A percentile compares a stretch with the other conserved stretches of the same genome.
Conservation (phyloP, 2,888 invertebrate species). For the Mantis religiosa region DNA sequence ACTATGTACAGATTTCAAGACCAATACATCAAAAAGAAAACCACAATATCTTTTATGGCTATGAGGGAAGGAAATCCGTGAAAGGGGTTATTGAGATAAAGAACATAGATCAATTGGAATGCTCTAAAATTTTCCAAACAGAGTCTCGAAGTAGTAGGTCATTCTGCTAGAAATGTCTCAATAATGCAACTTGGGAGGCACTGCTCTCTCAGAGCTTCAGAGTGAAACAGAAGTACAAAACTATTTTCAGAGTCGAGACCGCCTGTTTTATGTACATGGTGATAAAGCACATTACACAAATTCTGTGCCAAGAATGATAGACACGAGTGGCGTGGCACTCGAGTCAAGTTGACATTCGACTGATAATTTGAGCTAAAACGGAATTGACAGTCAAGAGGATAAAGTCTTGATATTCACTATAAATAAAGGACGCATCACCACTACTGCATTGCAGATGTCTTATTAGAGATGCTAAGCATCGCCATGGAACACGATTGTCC, state of each 20-base stretch:
- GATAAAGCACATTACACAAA: background rate
- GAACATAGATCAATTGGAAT: too few relatives aligned
- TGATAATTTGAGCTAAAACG: conserved; percentile 3
- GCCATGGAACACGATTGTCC: background rate
- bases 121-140: too few relatives aligned
- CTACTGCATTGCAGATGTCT: background rate
- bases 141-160: too few relatives aligned
- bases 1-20: too few relatives aligned
- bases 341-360: conserved; percentile 1
- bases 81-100: too few relatives aligned
- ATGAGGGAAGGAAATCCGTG: too few relatives aligned
- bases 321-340: background rate
- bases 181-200: background rate
- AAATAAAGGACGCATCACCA: background rate
- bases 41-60: too few relatives aligned
- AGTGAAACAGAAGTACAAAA: background rate
- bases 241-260: background rate
- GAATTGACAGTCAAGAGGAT: conserved; percentile 11
- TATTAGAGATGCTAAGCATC: background rate
- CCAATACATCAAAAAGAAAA: too few relatives aligned
- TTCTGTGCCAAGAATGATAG: background rate
- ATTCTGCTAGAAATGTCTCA: too few relatives aligned
- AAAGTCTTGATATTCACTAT: background rate
- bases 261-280: background rate
- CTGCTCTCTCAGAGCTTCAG: background rate